Evolutionary conservation across 2,113 vertebrate species (phyloP).

Genomic region (Gasterosteus nipponicus): DNA sequence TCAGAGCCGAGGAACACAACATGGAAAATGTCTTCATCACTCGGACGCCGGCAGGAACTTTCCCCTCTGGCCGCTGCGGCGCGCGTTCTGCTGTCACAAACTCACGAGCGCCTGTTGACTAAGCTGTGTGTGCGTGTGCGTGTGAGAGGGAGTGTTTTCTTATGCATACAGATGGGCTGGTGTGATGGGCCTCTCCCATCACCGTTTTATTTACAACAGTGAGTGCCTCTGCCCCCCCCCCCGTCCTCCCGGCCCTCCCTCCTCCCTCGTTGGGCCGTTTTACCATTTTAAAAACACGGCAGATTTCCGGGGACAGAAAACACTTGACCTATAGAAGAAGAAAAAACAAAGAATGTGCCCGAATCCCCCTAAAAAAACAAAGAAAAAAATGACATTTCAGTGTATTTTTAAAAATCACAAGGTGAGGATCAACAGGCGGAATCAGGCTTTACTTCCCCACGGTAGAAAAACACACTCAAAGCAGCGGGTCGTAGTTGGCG

Average conservation of each 20-base stretch:
- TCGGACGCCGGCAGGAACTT: conserved; percentile 43
- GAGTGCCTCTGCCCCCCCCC: background rate
- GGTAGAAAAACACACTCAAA: background rate
- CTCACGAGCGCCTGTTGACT: background rate
- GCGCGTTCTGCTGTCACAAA: conserved; percentile 35
- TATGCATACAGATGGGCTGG: conserved; percentile 72
- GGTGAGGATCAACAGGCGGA: background rate
- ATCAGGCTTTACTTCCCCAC: background rate
- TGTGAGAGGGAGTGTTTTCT: conserved; percentile 58
- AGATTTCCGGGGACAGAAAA: conserved; percentile 56
- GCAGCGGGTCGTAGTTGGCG: background rate
- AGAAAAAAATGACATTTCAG: background rate
- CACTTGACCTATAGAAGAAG: conserved; percentile 2
- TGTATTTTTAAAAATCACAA: background rate
- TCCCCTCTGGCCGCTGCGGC: conserved; percentile 28
- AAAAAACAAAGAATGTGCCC: conserved; percentile 11
- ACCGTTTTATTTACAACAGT: conserved; percentile 53
- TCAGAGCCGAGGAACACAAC: conserved; percentile 46
- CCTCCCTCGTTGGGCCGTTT: conserved; percentile 57
- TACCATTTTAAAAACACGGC: conserved; percentile 65
- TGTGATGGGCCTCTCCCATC: conserved; percentile 72
- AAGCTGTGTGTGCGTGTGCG: conserved; percentile 28
- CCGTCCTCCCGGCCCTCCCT: too few relatives aligned
- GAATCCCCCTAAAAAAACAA: background rate
- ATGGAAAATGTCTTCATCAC: conserved; percentile 71